Conservation (phyloP, 2,797 vertebrate species). For the Pteropus rufus region DNA sequence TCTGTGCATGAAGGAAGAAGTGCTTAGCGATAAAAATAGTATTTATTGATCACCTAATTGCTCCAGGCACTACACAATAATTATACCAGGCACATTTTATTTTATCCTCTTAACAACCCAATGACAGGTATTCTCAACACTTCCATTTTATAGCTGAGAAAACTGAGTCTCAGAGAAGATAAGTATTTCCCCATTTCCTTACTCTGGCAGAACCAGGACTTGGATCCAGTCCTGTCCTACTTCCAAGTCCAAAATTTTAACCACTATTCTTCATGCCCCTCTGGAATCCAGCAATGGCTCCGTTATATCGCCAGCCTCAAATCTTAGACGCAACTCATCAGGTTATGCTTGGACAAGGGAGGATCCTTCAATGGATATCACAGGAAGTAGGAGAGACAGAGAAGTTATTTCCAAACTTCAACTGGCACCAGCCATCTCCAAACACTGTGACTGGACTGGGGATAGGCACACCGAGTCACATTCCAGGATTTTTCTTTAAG, state of each 20-base stretch:
- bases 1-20: neutral
- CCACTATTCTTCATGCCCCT: neutral
- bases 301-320: neutral
- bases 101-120: neutral
- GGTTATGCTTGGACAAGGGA: neutral
- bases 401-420: neutral
- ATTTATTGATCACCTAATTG: neutral
- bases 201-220: neutral
- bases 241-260: neutral
- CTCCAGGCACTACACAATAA: neutral
- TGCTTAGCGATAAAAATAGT: constrained; percentile 2
- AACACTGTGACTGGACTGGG: neutral
- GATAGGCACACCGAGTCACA: neutral
- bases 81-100: neutral
- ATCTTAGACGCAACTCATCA: neutral
- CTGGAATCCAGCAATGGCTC: neutral
- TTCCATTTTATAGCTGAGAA: neutral
- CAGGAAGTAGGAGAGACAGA: neutral
- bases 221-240: neutral
- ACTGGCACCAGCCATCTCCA: neutral
- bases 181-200: neutral
- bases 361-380: neutral
- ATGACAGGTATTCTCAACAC: neutral
- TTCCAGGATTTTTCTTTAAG: neutral
- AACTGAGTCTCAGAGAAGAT: constrained; percentile 1